phyloP scores from a whole-genome alignment of 2,888 invertebrate species.

The Plagiodera versicolora region DNA sequence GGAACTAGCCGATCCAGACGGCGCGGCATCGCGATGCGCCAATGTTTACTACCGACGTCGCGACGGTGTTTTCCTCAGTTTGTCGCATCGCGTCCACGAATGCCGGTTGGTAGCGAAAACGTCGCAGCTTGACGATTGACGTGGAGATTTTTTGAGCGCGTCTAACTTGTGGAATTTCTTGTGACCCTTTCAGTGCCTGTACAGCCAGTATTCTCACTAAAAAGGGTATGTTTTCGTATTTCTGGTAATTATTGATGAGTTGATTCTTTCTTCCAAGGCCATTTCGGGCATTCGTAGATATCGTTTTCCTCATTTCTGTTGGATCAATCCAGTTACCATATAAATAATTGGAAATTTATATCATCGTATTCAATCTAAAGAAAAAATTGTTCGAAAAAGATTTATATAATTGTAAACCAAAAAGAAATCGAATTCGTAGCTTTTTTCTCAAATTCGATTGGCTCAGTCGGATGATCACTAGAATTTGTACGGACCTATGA shows the following conservation, averaged over 20 bases:
- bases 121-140: background rate
- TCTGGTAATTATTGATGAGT: background rate
- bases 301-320: no score
- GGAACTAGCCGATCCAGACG: conserved; percentile 24
- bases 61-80: conserved; percentile 51
- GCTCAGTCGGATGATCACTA: no score
- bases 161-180: conserved; percentile 11
- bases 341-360: no score
- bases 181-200: conserved; percentile 6
- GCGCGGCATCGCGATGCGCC: conserved; percentile 49
- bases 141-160: conserved; percentile 2
- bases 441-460: no score
- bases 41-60: conserved; percentile 52
- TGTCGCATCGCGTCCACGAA: conserved; percentile 45
- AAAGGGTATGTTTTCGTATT: conserved; percentile 7
- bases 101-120: conserved; percentile 2
- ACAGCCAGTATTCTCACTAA: conserved; percentile 5
- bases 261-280: no score
- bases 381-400: no score
- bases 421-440: no score
- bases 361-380: no score
- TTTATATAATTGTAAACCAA: no score
- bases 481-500: no score
- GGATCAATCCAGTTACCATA: no score
- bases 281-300: no score